These are phyloP conservation scores for Catostylus mosaicus DNA, from an alignment of 30 jellyfish, hydroid and myxozoan genomes.

Conservation along the genomic window DNA sequence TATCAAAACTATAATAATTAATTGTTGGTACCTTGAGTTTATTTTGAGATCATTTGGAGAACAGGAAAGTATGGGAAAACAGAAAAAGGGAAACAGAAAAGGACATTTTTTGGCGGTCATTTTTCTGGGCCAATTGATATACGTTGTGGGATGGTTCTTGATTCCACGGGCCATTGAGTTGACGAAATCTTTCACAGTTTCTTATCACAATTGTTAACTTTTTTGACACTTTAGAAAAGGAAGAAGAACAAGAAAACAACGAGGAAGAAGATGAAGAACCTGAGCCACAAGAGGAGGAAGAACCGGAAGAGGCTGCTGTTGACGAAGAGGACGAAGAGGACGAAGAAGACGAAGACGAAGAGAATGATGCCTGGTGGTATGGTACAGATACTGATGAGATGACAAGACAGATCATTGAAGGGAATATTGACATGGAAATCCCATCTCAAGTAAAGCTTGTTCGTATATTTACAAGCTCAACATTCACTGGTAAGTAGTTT, in stretches of 20 bases:
- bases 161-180: too few relatives aligned
- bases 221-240: slow-evolving; percentile 22
- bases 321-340: background rate
- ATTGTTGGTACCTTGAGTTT: too few relatives aligned
- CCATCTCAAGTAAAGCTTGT: slow-evolving; percentile 86
- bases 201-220: too few relatives aligned
- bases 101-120: too few relatives aligned
- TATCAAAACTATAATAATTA: too few relatives aligned
- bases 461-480: slow-evolving; percentile 90
- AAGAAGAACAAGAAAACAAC: background rate
- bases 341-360: slow-evolving; percentile 22
- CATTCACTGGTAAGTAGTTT: slow-evolving; percentile 91
- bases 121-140: too few relatives aligned
- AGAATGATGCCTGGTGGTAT: slow-evolving; percentile 2
- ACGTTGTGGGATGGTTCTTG: too few relatives aligned
- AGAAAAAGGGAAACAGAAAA: too few relatives aligned
- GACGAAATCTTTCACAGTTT: too few relatives aligned
- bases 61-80: too few relatives aligned
- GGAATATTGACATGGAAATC: slow-evolving; percentile 66
- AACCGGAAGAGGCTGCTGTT: background rate
- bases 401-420: slow-evolving; percentile 41
- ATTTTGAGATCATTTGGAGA: too few relatives aligned
- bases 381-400: slow-evolving; percentile 17
- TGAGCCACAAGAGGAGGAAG: background rate
- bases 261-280: background rate